Conservation (phyloP, 1,140 invertebrate species). For the Popillia japonica region DNA sequence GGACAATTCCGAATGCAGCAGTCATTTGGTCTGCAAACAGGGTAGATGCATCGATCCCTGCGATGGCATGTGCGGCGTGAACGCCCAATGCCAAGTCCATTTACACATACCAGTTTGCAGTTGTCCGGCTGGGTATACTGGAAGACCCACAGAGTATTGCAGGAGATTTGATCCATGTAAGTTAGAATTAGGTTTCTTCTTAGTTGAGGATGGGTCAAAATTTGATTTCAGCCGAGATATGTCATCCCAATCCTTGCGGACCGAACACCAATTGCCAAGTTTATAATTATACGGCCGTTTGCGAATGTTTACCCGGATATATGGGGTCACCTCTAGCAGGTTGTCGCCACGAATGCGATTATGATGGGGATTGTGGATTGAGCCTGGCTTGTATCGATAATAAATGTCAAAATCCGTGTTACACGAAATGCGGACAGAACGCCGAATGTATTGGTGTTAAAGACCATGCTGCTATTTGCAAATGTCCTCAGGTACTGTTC, state of each 20-base stretch:
- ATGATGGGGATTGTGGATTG: conserved; percentile 75
- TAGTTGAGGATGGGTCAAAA: background rate
- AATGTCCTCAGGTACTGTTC: conserved; percentile 75
- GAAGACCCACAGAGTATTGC: conserved; percentile 69
- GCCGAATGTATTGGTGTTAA: conserved; percentile 79
- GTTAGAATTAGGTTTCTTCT: background rate
- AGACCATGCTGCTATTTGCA: conserved; percentile 81
- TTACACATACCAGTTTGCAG: conserved; percentile 72
- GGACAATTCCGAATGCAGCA: conserved; percentile 63
- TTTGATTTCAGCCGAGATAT: conserved; percentile 71
- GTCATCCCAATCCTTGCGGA: conserved; percentile 82
- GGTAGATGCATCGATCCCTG: conserved; percentile 70
- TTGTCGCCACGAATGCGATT: conserved; percentile 81
- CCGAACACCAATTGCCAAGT: conserved; percentile 81
- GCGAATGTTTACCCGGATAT: conserved; percentile 73
- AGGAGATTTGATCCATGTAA: conserved; percentile 63
- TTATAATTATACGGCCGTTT: conserved; percentile 76
- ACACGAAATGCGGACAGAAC: conserved; percentile 76
- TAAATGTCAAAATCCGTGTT: conserved; percentile 81
- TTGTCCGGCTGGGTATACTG: conserved; percentile 71
- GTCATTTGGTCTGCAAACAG: conserved; percentile 64
- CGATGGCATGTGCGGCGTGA: conserved; percentile 67
- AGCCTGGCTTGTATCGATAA: conserved; percentile 77
- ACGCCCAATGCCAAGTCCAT: conserved; percentile 69
- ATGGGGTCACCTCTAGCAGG: conserved; percentile 77